phyloP scores from a whole-genome alignment of 2,888 invertebrate genomes.

The Gasteruption jaculator region DNA sequence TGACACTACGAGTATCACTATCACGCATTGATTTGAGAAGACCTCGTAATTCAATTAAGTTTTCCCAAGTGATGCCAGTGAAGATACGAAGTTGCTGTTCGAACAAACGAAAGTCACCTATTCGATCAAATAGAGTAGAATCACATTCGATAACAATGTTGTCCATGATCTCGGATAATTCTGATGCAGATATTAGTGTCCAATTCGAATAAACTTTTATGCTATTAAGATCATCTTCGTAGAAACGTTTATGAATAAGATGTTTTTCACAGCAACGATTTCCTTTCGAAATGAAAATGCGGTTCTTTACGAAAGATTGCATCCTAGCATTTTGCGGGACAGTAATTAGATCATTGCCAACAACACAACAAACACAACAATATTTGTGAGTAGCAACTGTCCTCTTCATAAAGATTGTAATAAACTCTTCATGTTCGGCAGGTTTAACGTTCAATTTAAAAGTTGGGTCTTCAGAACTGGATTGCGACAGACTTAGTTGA shows the following conservation, averaged over 20 bases:
- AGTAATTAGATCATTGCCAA: background rate
- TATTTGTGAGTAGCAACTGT: background rate
- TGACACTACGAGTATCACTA: background rate
- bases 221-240: too few species aligned
- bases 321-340: background rate
- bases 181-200: too few species aligned
- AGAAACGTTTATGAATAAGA: too few species aligned
- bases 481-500: too few species aligned
- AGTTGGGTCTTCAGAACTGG: too few species aligned
- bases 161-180: conserved; percentile 15
- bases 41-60: conserved; percentile 10
- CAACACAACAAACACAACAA: background rate
- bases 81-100: conserved; percentile 16
- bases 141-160: conserved; percentile 15
- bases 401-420: too few species aligned
- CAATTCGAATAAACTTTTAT: too few species aligned
- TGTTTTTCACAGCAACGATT: too few species aligned
- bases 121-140: conserved; percentile 14
- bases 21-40: too few species aligned
- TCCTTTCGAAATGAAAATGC: conserved; percentile 2
- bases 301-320: background rate
- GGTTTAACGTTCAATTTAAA: too few species aligned
- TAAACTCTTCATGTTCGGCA: too few species aligned
- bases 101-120: conserved; percentile 13
- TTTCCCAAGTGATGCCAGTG: conserved; percentile 16